Base-by-base conservation (phyloP, 1,140 invertebrate genomes). In the Catajapyx aquilonaris region DNA sequence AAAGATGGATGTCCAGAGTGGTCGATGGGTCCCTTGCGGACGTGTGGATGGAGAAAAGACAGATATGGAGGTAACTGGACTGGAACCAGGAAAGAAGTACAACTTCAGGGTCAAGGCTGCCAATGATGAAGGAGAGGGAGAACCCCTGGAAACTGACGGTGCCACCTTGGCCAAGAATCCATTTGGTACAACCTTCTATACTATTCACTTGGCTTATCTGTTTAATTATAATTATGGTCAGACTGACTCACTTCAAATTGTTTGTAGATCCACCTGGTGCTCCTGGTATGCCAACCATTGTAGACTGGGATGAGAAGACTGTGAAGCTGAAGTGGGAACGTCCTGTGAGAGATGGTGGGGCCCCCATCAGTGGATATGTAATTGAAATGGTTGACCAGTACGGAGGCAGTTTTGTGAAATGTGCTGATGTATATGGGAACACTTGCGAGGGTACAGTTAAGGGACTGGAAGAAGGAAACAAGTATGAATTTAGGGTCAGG, bases 241-340 rank as follows among this genome's bases (percentile, higher is more conserved):
- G n/a, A n/a, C n/a, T n/a, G n/a, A n/a, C n/a, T n/a, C n/a, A n/a
- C n/a, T n/a, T n/a, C n/a, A n/a, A n/a, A 32, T 32, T 33, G 19
- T 33, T 37, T 37, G 16, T 46, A 73, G 73, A 94, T 59, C 62
- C 76, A 30, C 81, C 90, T 20, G 75, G 76, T 20, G 68, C 86
- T 22, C 93, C 94, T 41, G 86, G 81, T 31, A 60, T 94, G 20
- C 86, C 94, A 10, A 84, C 93, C 54, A 81, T 97, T 39, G 67
- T 78, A 38, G 88, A 94, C 53, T 96, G 80, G 69, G 81, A 91
- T 52, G 81, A 88, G 52, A 80, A 84, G 51, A 81, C 79, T 45
- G 87, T 86, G 1, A 81, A 88, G 56, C 62, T 98, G 0, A 87
- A 90, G 52, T 98, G 94, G 94, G 90, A 96, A 45, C 76, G 75